A percentile compares a stretch with the other conserved stretches of the same genome.
These are phyloP conservation scores for Plectrocnemia conspersa DNA, from an alignment of 1,140 invertebrate species.

Conservation along the genomic window DNA sequence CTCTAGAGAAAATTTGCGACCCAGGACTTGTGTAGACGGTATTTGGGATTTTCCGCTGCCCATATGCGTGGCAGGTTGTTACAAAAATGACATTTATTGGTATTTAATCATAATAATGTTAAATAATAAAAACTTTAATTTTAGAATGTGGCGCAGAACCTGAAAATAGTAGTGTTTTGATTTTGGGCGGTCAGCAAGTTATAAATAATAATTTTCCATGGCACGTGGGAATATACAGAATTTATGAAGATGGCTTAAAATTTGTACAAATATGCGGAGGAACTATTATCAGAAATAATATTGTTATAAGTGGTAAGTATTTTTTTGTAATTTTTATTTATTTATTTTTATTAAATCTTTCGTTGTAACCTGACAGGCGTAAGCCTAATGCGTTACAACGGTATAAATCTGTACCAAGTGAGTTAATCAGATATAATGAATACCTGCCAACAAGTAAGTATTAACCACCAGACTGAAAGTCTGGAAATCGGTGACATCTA, in stretches of 20 bases:
- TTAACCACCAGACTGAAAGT: too few species aligned
- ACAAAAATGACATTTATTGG: neutral
- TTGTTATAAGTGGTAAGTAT: slow-evolving; percentile 14
- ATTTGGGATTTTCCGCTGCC: neutral
- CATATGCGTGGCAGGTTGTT: neutral
- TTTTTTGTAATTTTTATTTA: too few species aligned
- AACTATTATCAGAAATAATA: slow-evolving; percentile 3
- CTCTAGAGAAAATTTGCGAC: neutral
- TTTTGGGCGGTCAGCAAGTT: neutral
- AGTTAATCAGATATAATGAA: too few species aligned
- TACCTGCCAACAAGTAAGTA: too few species aligned
- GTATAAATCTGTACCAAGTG: too few species aligned
- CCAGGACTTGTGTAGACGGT: neutral
- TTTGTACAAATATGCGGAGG: neutral
- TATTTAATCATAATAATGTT: neutral
- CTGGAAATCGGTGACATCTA: too few species aligned
- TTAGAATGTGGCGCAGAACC: slow-evolving; percentile 15
- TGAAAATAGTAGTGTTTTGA: neutral
- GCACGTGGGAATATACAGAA: slow-evolving; percentile 18
- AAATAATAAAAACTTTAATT: neutral
- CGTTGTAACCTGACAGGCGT: too few species aligned
- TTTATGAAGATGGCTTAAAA: neutral
- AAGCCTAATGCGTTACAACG: too few species aligned
- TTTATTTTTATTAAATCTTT: too few species aligned
- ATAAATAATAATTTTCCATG: slow-evolving; percentile 5